A percentile compares a stretch with the other conserved stretches of the same genome.
phyloP scores from a whole-genome alignment of 1,140 invertebrate genomes.

The Dolichoris vasculosae region DNA sequence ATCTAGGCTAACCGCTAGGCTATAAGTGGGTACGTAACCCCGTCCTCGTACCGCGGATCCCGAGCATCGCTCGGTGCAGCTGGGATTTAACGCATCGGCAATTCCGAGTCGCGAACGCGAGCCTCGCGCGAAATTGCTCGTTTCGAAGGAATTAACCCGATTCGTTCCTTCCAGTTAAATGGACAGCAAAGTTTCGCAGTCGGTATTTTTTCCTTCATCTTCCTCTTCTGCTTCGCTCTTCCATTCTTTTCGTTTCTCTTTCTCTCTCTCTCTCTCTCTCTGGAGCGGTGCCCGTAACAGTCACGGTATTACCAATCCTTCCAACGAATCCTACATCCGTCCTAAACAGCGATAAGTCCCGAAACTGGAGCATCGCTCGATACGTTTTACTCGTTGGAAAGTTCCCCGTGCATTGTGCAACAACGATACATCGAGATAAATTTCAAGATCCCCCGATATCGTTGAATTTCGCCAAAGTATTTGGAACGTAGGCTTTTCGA shows the following conservation, averaged over 20 bases:
- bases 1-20: conserved; percentile 50
- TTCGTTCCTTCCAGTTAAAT: background rate
- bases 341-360: background rate
- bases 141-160: conserved; percentile 26
- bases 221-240: too few relatives aligned
- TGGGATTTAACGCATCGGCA: conserved; percentile 14
- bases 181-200: background rate
- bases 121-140: background rate
- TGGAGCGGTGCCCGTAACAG: too few relatives aligned
- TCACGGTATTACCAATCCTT: too few relatives aligned
- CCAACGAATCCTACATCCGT: too few relatives aligned
- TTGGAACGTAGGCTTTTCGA: background rate
- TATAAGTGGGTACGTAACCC: conserved; percentile 46
- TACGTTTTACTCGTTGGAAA: background rate
- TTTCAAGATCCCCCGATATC: background rate
- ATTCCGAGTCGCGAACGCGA: background rate
- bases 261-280: too few relatives aligned
- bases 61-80: background rate
- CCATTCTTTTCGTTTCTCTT: too few relatives aligned
- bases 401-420: background rate
- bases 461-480: background rate
- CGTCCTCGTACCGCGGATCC: conserved; percentile 44
- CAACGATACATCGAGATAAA: background rate
- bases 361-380: too few relatives aligned
- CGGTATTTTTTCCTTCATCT: background rate